A percentile compares a stretch with the other conserved stretches of the same genome.
Conservation (phyloP, 37 sponge, comb jelly and placozoan genomes). For the Bolinopsis microptera region DNA sequence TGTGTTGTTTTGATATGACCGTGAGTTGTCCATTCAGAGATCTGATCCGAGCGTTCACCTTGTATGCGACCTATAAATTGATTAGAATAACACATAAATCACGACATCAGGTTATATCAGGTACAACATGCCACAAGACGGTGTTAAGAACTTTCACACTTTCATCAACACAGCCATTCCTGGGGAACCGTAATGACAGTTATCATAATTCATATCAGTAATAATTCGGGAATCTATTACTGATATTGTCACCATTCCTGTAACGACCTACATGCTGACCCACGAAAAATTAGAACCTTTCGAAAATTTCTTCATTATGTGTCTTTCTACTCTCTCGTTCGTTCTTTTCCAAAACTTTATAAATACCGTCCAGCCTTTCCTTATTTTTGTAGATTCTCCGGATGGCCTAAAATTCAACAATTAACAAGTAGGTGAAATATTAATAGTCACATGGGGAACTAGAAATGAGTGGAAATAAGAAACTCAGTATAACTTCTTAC, state of each 20-base stretch:
- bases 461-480: background rate
- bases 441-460: too few species aligned
- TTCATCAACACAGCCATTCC: background rate
- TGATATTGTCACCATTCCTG: background rate
- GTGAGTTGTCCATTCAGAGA: background rate
- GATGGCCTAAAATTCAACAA: constrained; percentile 1
- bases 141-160: background rate
- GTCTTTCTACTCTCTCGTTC: background rate
- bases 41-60: background rate
- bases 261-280: background rate
- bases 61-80: background rate
- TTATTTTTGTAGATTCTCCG: constrained; percentile 39
- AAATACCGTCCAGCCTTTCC: constrained; percentile 14
- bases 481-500: background rate
- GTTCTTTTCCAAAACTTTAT: constrained; percentile 1
- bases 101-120: background rate
- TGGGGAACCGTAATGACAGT: background rate
- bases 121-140: background rate
- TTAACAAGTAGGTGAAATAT: too few species aligned
- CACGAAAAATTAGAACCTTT: background rate
- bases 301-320: background rate
- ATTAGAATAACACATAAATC: background rate
- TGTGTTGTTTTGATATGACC: background rate
- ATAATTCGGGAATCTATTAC: background rate
- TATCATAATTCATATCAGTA: background rate